Conservation (phyloP, 2,113 vertebrate species). For the Aphyosemion australe region DNA sequence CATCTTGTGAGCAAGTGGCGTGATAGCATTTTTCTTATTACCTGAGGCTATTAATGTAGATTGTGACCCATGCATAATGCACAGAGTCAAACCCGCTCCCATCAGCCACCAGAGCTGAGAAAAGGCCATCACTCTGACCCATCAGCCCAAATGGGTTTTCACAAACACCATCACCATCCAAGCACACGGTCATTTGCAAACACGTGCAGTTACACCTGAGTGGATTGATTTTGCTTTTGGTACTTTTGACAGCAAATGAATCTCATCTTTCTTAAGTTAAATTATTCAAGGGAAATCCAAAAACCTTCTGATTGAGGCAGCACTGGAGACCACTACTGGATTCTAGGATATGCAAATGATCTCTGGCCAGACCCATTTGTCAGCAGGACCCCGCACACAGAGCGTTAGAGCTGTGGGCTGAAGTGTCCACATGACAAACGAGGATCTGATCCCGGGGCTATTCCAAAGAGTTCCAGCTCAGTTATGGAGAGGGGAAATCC, state of each 20-base stretch:
- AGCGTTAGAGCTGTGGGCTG: slow-evolving; percentile 26
- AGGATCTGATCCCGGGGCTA: slow-evolving; percentile 38
- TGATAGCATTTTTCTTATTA: slow-evolving; percentile 61
- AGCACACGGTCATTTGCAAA: slow-evolving; percentile 5
- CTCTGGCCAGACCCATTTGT: slow-evolving; percentile 2
- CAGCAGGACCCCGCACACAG: not conserved
- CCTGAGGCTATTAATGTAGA: slow-evolving; percentile 41
- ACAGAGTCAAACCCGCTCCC: slow-evolving; percentile 9
- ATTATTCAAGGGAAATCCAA: slow-evolving; percentile 57
- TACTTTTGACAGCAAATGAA: slow-evolving; percentile 59
- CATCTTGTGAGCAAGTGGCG: slow-evolving; percentile 38
- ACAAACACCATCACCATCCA: slow-evolving; percentile 39
- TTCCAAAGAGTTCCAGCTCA: slow-evolving; percentile 43
- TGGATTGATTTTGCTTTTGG: slow-evolving; percentile 43
- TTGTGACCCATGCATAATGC: slow-evolving; percentile 47
- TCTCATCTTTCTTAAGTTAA: slow-evolving; percentile 45
- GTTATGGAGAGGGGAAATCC: slow-evolving; percentile 53
- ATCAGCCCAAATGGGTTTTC: slow-evolving; percentile 59
- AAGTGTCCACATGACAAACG: slow-evolving; percentile 62
- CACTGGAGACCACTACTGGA: slow-evolving; percentile 20
- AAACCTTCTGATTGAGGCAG: slow-evolving; percentile 42
- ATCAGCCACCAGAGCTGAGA: slow-evolving; percentile 29
- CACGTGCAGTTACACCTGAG: slow-evolving; percentile 48
- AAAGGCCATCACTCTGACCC: slow-evolving; percentile 45
- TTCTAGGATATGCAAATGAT: slow-evolving; percentile 37